Evolutionary conservation across 1,140 invertebrate genomes (phyloP).

Genomic region (Papilio polytes): DNA sequence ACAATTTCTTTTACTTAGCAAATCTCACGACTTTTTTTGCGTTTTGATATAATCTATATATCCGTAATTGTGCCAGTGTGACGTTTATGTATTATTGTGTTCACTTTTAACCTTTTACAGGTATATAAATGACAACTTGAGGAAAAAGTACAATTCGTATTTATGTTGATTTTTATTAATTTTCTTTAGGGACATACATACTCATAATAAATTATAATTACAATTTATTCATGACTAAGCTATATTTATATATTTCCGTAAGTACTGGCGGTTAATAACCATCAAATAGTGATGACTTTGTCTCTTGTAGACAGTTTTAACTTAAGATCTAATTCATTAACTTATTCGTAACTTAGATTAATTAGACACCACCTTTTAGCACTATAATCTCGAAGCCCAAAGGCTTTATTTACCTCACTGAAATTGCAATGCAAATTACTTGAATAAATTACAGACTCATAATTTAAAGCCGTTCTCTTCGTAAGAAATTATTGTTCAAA

Average conservation of each 20-base stretch:
- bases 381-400: slow-evolving; percentile 12
- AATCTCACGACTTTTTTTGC: background rate
- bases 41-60: background rate
- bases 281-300: background rate
- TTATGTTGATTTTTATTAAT: no score
- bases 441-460: slow-evolving; percentile 14
- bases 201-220: no score
- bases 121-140: background rate
- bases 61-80: background rate
- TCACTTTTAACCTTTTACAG: background rate
- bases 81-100: background rate
- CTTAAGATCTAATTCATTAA: background rate
- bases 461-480: slow-evolving; percentile 22
- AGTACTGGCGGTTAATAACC: background rate
- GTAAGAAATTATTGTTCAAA: slow-evolving; percentile 15
- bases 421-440: slow-evolving; percentile 21
- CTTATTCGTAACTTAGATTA: slow-evolving; percentile 19
- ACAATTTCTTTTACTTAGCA: background rate
- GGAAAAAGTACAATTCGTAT: background rate
- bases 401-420: slow-evolving; percentile 16
- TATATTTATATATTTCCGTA: no score
- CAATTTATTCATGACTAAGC: no score
- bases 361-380: slow-evolving; percentile 10
- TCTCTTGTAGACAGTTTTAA: background rate
- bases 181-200: no score